phyloP scores from a whole-genome alignment of 2,797 vertebrate species.

The Danio kyathit region DNA sequence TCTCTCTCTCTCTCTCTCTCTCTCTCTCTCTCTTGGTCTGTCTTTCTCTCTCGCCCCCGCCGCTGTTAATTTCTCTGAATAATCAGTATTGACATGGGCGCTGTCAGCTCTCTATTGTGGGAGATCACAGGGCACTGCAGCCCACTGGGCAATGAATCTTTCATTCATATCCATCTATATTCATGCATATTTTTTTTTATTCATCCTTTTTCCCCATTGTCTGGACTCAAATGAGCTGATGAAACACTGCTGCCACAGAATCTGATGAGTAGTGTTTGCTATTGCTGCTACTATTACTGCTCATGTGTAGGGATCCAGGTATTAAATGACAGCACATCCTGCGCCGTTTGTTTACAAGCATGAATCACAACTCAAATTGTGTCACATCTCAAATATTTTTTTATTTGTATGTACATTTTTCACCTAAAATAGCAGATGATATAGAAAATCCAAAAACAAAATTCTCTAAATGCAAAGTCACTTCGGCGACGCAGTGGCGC shows the following conservation, averaged over 20 bases:
- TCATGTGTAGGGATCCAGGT: too few species aligned
- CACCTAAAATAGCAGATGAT: background rate
- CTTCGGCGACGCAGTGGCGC: too few species aligned
- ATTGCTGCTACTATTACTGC: background rate
- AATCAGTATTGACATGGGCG: slow-evolving; percentile 44
- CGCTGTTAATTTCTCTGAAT: slow-evolving; percentile 8
- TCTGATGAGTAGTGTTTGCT: background rate
- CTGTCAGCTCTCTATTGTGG: slow-evolving; percentile 39
- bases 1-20: background rate
- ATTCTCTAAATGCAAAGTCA: background rate
- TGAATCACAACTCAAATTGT: background rate
- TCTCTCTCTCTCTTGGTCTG: slow-evolving; percentile 19
- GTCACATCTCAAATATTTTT: background rate
- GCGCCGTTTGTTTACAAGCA: background rate
- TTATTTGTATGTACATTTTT: background rate
- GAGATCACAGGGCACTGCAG: slow-evolving; percentile 30
- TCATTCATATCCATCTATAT: slow-evolving; percentile 32
- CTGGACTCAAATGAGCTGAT: slow-evolving; percentile 12
- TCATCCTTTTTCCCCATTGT: slow-evolving; percentile 6
- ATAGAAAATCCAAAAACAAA: too few species aligned
- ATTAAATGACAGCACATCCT: background rate
- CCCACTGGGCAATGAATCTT: slow-evolving; percentile 23
- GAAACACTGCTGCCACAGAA: background rate
- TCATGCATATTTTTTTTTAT: slow-evolving; percentile 10
- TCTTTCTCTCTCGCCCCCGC: background rate